phyloP scores from a whole-genome alignment of 2,797 vertebrate genomes.

The Micrastur ruficollis region DNA sequence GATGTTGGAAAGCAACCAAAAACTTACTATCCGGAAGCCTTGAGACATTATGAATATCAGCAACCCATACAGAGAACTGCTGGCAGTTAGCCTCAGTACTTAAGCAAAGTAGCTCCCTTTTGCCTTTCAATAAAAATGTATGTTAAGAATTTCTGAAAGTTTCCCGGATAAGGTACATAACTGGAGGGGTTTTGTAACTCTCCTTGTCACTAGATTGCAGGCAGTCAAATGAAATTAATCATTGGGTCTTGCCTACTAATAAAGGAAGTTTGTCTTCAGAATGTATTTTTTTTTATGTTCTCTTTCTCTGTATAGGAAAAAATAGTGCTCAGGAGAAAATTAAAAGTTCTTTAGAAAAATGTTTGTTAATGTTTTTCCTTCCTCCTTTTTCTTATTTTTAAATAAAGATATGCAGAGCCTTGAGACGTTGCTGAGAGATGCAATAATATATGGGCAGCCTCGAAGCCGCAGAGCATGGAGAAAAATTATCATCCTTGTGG shows the following conservation, averaged over 20 bases:
- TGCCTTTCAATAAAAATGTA: not conserved
- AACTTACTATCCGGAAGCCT: not conserved
- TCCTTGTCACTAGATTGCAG: not conserved
- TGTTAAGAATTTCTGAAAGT: not conserved
- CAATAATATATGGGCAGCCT: conserved; percentile 87
- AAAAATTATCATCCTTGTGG: conserved; percentile 93
- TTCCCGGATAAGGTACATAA: not conserved
- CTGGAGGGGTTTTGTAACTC: not conserved
- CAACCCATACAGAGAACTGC: not conserved
- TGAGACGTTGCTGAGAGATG: conserved; percentile 87
- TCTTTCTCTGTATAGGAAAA: not conserved
- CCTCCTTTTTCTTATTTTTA: not conserved
- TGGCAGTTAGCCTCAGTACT: not conserved
- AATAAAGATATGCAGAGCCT: conserved; percentile 86
- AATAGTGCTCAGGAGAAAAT: not conserved
- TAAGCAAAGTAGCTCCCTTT: not conserved
- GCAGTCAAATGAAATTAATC: not conserved
- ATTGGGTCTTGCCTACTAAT: not conserved
- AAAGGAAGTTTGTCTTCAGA: not conserved
- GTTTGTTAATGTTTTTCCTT: not conserved
- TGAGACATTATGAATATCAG: not conserved
- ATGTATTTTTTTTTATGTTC: not conserved
- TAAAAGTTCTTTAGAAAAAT: not conserved
- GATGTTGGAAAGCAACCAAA: not conserved
- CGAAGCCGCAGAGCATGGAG: conserved; percentile 89